Base-by-base conservation (phyloP, 2,797 vertebrate species). In the Phoebastria nigripes region DNA sequence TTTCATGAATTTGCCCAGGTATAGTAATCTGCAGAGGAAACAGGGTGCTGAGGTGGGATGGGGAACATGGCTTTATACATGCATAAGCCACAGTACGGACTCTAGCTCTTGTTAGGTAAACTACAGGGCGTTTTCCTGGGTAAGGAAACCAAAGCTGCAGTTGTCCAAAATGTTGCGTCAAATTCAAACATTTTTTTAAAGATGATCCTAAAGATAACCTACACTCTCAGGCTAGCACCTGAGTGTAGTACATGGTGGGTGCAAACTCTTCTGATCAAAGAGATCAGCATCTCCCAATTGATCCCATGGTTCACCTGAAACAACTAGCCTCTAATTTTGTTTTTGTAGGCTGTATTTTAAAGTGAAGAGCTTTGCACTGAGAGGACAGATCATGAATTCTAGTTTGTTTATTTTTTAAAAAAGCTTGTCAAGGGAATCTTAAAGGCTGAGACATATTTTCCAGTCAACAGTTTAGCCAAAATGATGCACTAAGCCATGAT, bases 201-300 rank as follows among this genome's bases (percentile, higher is more conserved):
- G 31, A 42, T 19, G 17, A 61, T 61, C 26, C 15, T 51, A 56
- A 93, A 86, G 20, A 69, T 35, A 39, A 55, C 6, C 9, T n/a
- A 3, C 0, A 0, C 15, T 47, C 24, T 52, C 37, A 78, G 24
- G 3, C 39, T 84, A 63, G 5, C 18, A 42, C 29, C 25, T 33
- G 33, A 28, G 3, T 21, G 12, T 44, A 33, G 21, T 16, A 28
- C 3, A 3, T 16, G 29, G 11, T 46, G 26, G 55, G 18, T 1
- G 4, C 9, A 78, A 81, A 82, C 12, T 84, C 24, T 61, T 84
- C 39, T 0, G 0, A 16, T 22, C 10, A 62, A 73, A 73, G 46
- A 71, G 77, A 86, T 42, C 12, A 25, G 8, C 16, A 31, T 14
- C 9, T 87, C 7, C 6, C 12, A 37, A 6, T 0, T 71, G 26